Evolutionary conservation across 2,113 vertebrate species (phyloP).

Genomic region (Odocoileus hemionus): DNA sequence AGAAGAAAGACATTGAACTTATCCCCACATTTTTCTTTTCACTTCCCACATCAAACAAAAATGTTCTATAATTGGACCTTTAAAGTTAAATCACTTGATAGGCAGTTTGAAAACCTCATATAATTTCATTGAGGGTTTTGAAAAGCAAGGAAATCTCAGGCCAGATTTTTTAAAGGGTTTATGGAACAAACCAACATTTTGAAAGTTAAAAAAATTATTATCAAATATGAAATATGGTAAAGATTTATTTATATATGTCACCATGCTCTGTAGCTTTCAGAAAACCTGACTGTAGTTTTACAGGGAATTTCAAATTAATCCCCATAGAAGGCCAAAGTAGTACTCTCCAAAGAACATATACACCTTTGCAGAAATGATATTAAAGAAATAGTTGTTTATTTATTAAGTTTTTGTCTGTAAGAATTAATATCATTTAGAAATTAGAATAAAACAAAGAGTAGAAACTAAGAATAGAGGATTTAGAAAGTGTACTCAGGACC

Average conservation of each 20-base stretch:
- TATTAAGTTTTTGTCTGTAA: not conserved
- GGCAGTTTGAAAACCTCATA: constrained; percentile 24
- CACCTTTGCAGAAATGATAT: not conserved
- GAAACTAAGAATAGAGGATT: not conserved
- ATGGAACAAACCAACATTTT: constrained; percentile 33
- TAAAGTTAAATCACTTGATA: constrained; percentile 35
- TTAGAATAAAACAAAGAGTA: not conserved
- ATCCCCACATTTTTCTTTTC: not conserved
- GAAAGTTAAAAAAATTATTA: constrained; percentile 42
- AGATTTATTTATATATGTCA: constrained; percentile 36
- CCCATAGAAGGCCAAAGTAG: not conserved
- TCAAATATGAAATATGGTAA: not conserved
- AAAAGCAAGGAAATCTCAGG: constrained; percentile 42
- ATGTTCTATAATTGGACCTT: not conserved
- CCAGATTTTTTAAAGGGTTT: constrained; percentile 35
- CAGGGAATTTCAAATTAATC: constrained; percentile 21
- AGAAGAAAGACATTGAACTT: not conserved
- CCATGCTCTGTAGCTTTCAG: not conserved
- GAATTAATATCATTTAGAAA: not conserved
- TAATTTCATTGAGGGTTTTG: constrained; percentile 39
- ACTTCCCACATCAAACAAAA: constrained; percentile 23
- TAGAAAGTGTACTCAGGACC: not conserved
- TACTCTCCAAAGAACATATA: not conserved
- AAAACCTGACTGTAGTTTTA: constrained; percentile 7
- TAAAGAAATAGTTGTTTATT: not conserved